Base-by-base conservation (phyloP, 2,888 invertebrate genomes). In the Carabus problematicus region DNA sequence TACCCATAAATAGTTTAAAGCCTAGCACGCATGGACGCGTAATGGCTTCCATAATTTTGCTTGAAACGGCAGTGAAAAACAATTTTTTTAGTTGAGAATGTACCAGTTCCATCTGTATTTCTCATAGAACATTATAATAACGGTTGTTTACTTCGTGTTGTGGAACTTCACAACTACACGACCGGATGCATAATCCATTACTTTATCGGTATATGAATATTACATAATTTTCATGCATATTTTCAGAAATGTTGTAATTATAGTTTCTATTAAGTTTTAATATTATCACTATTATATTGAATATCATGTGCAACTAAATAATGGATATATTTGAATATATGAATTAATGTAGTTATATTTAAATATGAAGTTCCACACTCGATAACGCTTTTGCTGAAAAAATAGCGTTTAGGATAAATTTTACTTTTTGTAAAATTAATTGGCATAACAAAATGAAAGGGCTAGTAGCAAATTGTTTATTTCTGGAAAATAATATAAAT, bases 41-140 rank as follows among this genome's bases (percentile, higher is more conserved):
- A 43, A 43, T 60, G 60, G 60, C 60, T 60, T 60, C n/a, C 43
- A 60, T 61, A 61, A 47, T 29, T 61, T 45, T 49, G 49, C 61
- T 61, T 61, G 47, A 39, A 39, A 61, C 11, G 61, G 11, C 49
- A 45, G 49, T 39, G 40, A 43, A 47, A 49, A 49, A 11, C 16
- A 60, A 11, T 42, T 43, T 0, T 42, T 43, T 56, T 39, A n/a
- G 40, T 11, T 6, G 45, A 12, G 49, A 49, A 62, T 62, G 52
- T 47, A 49, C 41, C n/a, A 63, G 54, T 41, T 4, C 42, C 54
- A 54, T 54, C 52, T 29, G 16, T 42, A 45, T 52, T 18, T 61
- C 8, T 63, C 52, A 47, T 47, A 47, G 6, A 11, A 9, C 14
- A 54, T 63, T 55, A 18, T 52, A 42, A 29, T 52, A 14, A 49